Conservation (phyloP, 2,797 vertebrate species). For the Spinibarbus caldwelli region DNA sequence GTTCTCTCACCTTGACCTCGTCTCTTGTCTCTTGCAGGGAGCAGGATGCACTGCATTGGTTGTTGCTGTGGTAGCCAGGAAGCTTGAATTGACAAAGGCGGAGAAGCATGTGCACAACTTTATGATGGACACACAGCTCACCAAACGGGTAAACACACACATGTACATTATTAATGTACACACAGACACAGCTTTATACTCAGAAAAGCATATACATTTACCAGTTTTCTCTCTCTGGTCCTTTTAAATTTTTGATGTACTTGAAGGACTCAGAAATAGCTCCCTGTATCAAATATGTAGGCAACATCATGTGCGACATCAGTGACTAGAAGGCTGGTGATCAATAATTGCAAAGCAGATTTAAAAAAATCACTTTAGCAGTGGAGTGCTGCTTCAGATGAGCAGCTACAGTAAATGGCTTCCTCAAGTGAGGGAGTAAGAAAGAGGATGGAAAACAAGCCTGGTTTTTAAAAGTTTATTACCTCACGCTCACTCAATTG, state of each 20-base stretch:
- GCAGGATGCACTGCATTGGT: conserved; percentile 94
- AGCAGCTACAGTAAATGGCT: conserved; percentile 41
- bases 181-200: background rate
- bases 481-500: conserved; percentile 30
- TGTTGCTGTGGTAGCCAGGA: conserved; percentile 97
- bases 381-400: conserved; percentile 2
- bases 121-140: conserved; percentile 99
- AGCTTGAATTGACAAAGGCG: conserved; percentile 97
- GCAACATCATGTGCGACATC: conserved; percentile 68
- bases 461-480: conserved; percentile 40
- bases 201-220: conserved; percentile 6
- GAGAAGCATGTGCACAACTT: conserved; percentile 99
- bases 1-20: conserved; percentile 21
- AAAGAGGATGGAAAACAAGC: background rate
- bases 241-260: conserved; percentile 81
- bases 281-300: conserved; percentile 83
- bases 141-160: conserved; percentile 88
- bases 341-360: conserved; percentile 73
- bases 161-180: conserved; percentile 58
- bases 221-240: conserved; percentile 48
- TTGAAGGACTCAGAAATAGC: conserved; percentile 84
- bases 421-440: conserved; percentile 10
- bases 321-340: conserved; percentile 61
- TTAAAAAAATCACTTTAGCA: conserved; percentile 46
- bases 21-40: conserved; percentile 80